Evolutionary conservation across 2,888 invertebrate species (phyloP).

Genomic region (Belgica antarctica): DNA sequence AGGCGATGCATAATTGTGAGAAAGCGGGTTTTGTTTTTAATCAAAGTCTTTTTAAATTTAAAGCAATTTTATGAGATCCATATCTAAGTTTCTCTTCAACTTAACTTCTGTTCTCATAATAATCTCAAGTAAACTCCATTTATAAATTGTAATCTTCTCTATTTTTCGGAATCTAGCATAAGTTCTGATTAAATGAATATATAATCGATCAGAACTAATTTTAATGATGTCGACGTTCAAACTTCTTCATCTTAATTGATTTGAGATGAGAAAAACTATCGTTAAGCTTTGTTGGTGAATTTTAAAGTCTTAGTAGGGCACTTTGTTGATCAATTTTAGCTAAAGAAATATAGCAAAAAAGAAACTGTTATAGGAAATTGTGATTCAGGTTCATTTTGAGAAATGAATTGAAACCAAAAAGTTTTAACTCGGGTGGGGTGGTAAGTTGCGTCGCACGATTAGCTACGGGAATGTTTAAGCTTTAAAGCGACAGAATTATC

Average conservation of each 20-base stretch:
- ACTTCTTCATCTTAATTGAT: constrained; percentile 1
- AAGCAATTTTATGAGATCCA: constrained; percentile 13
- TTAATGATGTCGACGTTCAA: constrained; percentile 13
- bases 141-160: constrained; percentile 16
- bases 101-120: too few relatives aligned
- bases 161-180: not conserved
- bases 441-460: too few relatives aligned
- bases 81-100: constrained; percentile 16
- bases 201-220: constrained; percentile 16
- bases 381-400: too few relatives aligned
- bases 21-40: not conserved
- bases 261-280: not conserved
- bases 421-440: too few relatives aligned
- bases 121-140: not conserved
- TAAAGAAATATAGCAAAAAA: not conserved
- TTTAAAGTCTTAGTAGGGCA: not conserved
- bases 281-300: constrained; percentile 11
- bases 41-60: not conserved
- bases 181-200: constrained; percentile 13
- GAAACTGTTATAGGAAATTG: too few relatives aligned
- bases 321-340: constrained; percentile 10
- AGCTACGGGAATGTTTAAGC: too few relatives aligned
- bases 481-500: too few relatives aligned
- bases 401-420: too few relatives aligned
- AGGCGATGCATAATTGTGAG: too few relatives aligned